These are phyloP conservation scores for Phyllopteryx taeniolatus DNA, from an alignment of 2,113 vertebrate species.

Conservation along the genomic window DNA sequence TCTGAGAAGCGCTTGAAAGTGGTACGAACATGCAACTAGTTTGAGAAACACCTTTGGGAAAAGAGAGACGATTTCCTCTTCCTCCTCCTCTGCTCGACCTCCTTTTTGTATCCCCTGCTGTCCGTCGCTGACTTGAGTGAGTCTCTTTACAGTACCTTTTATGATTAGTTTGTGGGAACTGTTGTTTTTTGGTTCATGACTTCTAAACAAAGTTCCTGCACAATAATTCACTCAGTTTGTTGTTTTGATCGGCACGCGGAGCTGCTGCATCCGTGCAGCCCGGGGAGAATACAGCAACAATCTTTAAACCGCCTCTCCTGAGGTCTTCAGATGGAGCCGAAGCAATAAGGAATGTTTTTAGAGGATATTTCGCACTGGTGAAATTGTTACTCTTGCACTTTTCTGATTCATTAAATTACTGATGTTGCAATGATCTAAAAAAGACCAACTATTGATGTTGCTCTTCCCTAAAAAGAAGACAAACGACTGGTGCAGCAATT, in stretches of 20 bases:
- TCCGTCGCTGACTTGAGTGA: slow-evolving; percentile 46
- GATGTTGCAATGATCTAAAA: not conserved
- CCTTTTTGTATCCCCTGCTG: slow-evolving; percentile 9
- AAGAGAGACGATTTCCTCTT: slow-evolving; percentile 23
- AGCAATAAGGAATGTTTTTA: not conserved
- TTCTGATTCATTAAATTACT: not conserved
- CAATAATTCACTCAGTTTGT: not conserved
- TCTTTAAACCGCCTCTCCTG: not conserved
- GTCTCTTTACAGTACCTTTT: slow-evolving; percentile 17
- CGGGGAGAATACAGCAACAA: not conserved
- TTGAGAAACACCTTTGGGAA: not conserved
- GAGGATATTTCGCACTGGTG: not conserved
- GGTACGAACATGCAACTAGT: slow-evolving; percentile 3
- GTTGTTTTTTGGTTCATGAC: not conserved
- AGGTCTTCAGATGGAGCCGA: not conserved
- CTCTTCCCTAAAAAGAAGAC: too few relatives aligned
- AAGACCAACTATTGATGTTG: not conserved
- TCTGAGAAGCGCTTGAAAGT: slow-evolving; percentile 46
- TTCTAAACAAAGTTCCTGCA: not conserved
- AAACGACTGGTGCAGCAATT: too few relatives aligned
- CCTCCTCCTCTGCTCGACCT: not conserved
- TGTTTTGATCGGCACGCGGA: not conserved
- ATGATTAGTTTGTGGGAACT: not conserved
- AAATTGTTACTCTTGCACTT: not conserved
- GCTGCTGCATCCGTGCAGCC: not conserved